phyloP scores from a whole-genome alignment of 2,888 invertebrate genomes.

The Cerastoderma edule region DNA sequence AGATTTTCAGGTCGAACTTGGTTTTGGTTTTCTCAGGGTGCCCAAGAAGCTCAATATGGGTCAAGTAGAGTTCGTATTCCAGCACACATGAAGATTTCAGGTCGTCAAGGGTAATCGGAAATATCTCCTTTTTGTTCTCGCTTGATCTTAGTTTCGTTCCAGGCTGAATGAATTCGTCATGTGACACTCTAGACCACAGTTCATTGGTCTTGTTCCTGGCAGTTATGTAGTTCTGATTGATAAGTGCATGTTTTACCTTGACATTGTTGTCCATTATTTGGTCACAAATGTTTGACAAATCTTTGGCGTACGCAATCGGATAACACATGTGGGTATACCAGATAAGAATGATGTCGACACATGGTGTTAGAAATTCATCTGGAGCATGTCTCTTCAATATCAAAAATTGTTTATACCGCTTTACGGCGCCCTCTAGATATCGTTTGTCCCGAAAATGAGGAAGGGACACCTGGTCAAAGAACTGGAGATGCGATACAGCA shows the following conservation, averaged over 20 bases:
- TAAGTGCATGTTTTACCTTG: constrained; percentile 34
- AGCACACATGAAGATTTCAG: constrained; percentile 42
- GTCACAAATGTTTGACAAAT: constrained; percentile 46
- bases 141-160: constrained; percentile 49
- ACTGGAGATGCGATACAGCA: constrained; percentile 47
- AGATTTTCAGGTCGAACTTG: constrained; percentile 30
- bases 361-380: constrained; percentile 49
- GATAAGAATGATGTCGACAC: constrained; percentile 54
- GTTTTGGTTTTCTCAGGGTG: constrained; percentile 9
- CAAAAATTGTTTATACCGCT: constrained; percentile 57
- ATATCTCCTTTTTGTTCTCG: constrained; percentile 31
- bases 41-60: constrained; percentile 34
- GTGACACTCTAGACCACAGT: constrained; percentile 40
- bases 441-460: constrained; percentile 55
- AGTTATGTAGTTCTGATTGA: constrained; percentile 32
- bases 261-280: constrained; percentile 51
- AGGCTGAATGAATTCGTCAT: constrained; percentile 40
- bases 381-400: constrained; percentile 38
- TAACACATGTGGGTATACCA: constrained; percentile 59
- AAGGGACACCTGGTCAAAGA: constrained; percentile 57
- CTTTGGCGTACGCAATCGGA: constrained; percentile 50
- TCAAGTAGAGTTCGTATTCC: constrained; percentile 35
- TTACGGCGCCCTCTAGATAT: constrained; percentile 47
- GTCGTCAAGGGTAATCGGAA: constrained; percentile 41
- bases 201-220: constrained; percentile 39